A percentile compares a stretch with the other conserved stretches of the same genome.
Evolutionary conservation across 2,888 invertebrate genomes (phyloP).

Genomic region (Dryobotodes eremita): DNA sequence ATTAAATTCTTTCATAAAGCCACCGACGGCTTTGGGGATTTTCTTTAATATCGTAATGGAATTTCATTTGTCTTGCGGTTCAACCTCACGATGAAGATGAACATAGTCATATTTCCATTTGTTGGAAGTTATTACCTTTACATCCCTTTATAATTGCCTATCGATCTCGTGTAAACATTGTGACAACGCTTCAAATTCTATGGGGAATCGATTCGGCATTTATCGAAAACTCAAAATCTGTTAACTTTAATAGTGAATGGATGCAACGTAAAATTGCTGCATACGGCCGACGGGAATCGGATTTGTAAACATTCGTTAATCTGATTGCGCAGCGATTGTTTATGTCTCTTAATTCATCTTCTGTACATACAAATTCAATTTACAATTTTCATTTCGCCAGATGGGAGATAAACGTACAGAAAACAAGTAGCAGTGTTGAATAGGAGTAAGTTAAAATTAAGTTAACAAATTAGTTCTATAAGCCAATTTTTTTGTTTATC

Average conservation of each 20-base stretch:
- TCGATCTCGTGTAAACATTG: constrained; percentile 63
- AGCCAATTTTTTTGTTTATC: not conserved
- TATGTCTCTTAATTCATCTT: constrained; percentile 25
- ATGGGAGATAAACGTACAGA: not conserved
- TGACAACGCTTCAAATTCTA: constrained; percentile 48
- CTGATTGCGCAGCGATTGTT: constrained; percentile 44
- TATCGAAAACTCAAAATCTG: constrained; percentile 48
- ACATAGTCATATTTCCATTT: constrained; percentile 73
- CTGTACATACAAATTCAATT: constrained; percentile 13
- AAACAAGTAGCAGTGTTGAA: not conserved
- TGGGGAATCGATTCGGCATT: constrained; percentile 62
- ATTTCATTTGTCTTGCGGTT: constrained; percentile 86
- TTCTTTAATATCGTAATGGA: constrained; percentile 88
- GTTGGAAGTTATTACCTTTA: constrained; percentile 66
- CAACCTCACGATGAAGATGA: constrained; percentile 72
- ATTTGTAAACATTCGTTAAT: constrained; percentile 57
- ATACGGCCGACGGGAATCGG: constrained; percentile 42
- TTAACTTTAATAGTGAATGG: constrained; percentile 43
- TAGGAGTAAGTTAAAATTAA: not conserved
- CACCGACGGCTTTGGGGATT: constrained; percentile 85
- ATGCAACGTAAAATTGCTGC: constrained; percentile 46
- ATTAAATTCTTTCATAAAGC: constrained; percentile 89
- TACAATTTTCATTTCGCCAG: not conserved
- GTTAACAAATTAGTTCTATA: not conserved
- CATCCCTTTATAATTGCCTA: constrained; percentile 68